Conservation (phyloP, 2,113 vertebrate genomes). For the Calidris pugnax region DNA sequence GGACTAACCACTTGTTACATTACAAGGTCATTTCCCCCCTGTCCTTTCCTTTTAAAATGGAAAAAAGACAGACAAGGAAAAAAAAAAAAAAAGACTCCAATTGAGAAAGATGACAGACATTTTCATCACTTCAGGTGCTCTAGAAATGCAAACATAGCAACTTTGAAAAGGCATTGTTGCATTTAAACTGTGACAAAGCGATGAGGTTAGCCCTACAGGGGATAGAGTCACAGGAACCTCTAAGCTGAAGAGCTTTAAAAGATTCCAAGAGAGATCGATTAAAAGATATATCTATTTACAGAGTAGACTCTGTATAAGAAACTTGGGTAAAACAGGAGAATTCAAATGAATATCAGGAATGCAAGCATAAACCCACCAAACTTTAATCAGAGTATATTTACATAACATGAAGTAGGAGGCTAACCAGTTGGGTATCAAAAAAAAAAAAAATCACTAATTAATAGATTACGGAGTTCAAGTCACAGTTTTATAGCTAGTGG, state of each 20-base stretch:
- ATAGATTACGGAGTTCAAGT: background rate
- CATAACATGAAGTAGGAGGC: background rate
- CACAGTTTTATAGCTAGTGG: background rate
- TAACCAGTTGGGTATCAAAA: background rate
- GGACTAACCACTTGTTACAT: background rate
- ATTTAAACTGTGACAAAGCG: background rate
- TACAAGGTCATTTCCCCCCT: background rate
- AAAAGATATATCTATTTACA: background rate
- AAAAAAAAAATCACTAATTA: background rate
- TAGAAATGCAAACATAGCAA: constrained; percentile 6
- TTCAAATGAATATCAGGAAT: background rate
- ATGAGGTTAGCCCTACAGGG: background rate
- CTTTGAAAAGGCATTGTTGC: background rate
- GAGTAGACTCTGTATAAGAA: background rate
- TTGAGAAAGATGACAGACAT: background rate
- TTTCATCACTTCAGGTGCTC: background rate
- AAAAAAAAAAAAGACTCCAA: background rate
- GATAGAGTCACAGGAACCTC: background rate
- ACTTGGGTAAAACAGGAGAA: background rate
- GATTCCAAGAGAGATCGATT: background rate
- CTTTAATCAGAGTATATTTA: background rate
- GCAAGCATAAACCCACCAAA: background rate
- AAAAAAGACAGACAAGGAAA: background rate
- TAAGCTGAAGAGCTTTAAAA: background rate
- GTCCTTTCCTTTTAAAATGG: background rate